Conservation (phyloP, 2,113 vertebrate genomes). For the Dascyllus trimaculatus region DNA sequence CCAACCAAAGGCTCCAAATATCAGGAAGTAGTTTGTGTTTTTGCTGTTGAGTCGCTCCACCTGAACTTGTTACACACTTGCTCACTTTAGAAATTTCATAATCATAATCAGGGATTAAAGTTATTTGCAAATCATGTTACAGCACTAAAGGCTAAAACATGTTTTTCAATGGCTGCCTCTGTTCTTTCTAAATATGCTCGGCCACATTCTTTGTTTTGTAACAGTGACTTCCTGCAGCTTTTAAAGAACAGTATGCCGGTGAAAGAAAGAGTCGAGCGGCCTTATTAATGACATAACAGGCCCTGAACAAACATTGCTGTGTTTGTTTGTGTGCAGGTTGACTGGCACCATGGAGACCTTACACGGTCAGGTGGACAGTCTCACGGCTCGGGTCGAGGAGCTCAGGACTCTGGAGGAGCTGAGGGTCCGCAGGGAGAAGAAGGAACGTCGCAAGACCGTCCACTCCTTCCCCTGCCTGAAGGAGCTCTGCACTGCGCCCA, state of each 20-base stretch:
- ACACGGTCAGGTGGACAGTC: conserved; percentile 93
- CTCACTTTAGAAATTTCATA: conserved; percentile 13
- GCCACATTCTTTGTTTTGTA: conserved; percentile 13
- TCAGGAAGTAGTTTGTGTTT: not conserved
- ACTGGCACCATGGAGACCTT: conserved; percentile 92
- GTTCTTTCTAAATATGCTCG: conserved; percentile 36
- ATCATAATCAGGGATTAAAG: conserved; percentile 25
- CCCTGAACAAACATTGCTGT: conserved; percentile 2
- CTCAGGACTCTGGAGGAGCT: conserved; percentile 92
- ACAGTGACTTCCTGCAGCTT: conserved; percentile 18
- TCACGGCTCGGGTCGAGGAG: conserved; percentile 93
- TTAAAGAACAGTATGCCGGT: not conserved
- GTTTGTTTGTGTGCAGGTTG: conserved; percentile 82
- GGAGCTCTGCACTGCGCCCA: conserved; percentile 92
- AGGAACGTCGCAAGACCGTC: conserved; percentile 92
- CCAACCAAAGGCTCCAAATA: too few species aligned
- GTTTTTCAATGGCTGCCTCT: conserved; percentile 32
- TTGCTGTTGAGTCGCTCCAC: conserved; percentile 1
- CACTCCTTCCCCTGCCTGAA: conserved; percentile 97
- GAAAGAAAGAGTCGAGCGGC: not conserved
- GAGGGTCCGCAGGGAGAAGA: conserved; percentile 90
- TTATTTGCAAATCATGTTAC: conserved; percentile 34
- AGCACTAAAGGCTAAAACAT: conserved; percentile 18
- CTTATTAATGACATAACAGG: conserved; percentile 14
- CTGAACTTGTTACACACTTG: not conserved